These are phyloP conservation scores for Natator depressus DNA, from an alignment of 2,113 vertebrate species.

Conservation along the genomic window DNA sequence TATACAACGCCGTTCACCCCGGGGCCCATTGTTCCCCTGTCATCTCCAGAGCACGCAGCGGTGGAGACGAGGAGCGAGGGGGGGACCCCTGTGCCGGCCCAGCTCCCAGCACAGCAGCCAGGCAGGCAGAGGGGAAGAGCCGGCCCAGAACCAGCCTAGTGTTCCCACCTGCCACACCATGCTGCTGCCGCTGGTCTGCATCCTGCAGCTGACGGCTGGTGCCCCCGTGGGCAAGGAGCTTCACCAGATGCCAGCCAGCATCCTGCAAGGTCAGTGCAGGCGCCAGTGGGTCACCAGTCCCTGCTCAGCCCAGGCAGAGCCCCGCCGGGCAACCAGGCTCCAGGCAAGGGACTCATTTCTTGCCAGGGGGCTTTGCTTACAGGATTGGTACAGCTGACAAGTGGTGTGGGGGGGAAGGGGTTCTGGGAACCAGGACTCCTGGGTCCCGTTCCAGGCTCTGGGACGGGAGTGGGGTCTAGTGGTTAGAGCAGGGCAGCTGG, in stretches of 20 bases:
- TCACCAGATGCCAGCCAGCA: constrained; percentile 85
- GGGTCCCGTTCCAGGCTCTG: background rate
- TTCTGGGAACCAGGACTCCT: background rate
- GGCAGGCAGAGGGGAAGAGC: background rate
- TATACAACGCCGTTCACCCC: constrained; percentile 77
- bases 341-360: background rate
- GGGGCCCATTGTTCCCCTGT: constrained; percentile 17
- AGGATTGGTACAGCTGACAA: background rate
- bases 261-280: constrained; percentile 85
- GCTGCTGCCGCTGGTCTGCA: constrained; percentile 73
- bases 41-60: background rate
- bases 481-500: background rate
- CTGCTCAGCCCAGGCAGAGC: background rate
- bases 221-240: constrained; percentile 82
- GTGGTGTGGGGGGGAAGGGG: rapidly evolving
- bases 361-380: background rate
- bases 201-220: constrained; percentile 71
- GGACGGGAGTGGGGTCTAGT: rapidly evolving
- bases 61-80: background rate
- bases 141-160: background rate
- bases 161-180: background rate
- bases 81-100: background rate
- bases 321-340: background rate
- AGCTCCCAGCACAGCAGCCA: background rate
- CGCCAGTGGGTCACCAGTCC: background rate